Evolutionary conservation across 2,113 vertebrate species (phyloP).

Genomic region (Patagioenas fasciata): DNA sequence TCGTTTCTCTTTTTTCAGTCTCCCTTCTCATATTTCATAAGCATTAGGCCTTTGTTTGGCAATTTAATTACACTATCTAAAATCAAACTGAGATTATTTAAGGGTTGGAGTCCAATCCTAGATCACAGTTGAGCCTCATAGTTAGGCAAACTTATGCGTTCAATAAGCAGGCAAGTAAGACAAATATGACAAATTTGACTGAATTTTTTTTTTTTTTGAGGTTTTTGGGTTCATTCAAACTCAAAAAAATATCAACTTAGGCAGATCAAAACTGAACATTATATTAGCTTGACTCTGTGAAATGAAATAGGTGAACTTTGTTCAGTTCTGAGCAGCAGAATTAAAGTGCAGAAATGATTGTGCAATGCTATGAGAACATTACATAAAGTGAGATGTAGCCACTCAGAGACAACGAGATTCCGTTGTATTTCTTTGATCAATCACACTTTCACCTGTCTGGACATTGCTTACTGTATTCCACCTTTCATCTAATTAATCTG

Average conservation of each 20-base stretch:
- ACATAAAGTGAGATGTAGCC: neutral
- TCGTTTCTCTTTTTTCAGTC: neutral
- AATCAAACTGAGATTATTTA: neutral
- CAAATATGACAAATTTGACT: neutral
- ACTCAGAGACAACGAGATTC: neutral
- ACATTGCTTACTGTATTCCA: neutral
- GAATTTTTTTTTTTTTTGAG: neutral
- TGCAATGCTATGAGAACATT: neutral
- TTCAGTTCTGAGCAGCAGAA: neutral
- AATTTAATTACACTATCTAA: slow-evolving; percentile 18
- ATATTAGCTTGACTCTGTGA: neutral
- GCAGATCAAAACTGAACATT: neutral
- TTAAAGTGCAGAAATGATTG: neutral
- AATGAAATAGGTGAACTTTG: neutral
- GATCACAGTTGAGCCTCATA: neutral
- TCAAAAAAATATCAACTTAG: neutral
- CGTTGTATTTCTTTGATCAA: neutral
- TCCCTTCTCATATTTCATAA: neutral
- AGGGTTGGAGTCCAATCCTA: neutral
- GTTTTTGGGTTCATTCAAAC: neutral
- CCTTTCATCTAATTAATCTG: slow-evolving; percentile 15
- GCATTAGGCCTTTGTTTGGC: neutral
- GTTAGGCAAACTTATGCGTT: neutral
- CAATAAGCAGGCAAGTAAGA: neutral
- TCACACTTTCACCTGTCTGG: neutral